These are phyloP conservation scores for Folsomia manolachei DNA, from an alignment of 2,888 invertebrate genomes.

Conservation along the genomic window DNA sequence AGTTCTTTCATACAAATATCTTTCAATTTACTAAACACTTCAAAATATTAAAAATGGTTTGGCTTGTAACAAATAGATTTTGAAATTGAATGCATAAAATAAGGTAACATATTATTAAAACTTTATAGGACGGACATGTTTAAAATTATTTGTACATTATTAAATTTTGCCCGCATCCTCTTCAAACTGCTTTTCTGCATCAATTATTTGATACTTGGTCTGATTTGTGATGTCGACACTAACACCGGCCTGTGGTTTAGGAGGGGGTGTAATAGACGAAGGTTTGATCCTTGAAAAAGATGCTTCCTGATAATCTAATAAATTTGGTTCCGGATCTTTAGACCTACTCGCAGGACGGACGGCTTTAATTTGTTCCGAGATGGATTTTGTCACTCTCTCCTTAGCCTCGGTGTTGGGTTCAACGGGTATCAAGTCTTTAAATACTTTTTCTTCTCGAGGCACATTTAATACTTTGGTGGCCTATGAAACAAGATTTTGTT, in stretches of 20 bases:
- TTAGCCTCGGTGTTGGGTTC: conserved; percentile 26
- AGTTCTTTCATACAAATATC: too few species aligned
- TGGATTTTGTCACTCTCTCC: conserved; percentile 23
- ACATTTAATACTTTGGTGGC: conserved; percentile 34
- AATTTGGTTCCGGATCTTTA: conserved; percentile 35
- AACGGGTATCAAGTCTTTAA: conserved; percentile 33
- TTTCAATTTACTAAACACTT: too few species aligned
- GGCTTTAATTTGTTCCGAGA: conserved; percentile 33
- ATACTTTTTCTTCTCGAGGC: conserved; percentile 23
- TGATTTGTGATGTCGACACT: conserved; percentile 14
- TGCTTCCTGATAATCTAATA: conserved; percentile 30
- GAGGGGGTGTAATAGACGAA: conserved; percentile 23
- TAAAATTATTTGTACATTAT: too few species aligned
- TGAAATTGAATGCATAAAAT: too few species aligned
- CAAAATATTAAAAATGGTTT: too few species aligned
- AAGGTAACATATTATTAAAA: too few species aligned
- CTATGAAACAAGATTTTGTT: conserved; percentile 11
- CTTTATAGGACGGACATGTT: too few species aligned
- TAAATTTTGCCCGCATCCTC: neutral
- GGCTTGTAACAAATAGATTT: too few species aligned
- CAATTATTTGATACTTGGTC: neutral
- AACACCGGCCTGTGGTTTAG: conserved; percentile 29
- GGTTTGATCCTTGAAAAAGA: conserved; percentile 36
- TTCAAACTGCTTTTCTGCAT: neutral
- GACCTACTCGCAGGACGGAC: conserved; percentile 18